Evolutionary conservation across 1,140 invertebrate genomes (phyloP).

Genomic region (Ylistrum balloti): DNA sequence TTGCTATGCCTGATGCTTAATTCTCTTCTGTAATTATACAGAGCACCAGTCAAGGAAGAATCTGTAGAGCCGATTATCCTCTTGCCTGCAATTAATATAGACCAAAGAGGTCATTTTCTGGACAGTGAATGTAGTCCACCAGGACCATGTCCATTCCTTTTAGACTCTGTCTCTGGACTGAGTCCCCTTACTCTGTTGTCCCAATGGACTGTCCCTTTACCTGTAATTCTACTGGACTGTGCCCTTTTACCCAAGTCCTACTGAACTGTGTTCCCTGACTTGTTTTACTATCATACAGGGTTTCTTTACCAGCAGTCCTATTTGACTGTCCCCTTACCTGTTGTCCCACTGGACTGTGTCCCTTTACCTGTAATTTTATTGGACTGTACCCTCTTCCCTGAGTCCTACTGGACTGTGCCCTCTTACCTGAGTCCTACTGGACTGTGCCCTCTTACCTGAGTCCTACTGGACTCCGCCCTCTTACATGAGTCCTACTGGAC

Average conservation of each 20-base stretch:
- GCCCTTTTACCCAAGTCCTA: not conserved
- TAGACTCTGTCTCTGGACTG: not conserved
- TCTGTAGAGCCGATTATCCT: too few species aligned
- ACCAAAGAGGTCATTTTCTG: too few species aligned
- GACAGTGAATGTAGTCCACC: too few species aligned
- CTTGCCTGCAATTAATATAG: too few species aligned
- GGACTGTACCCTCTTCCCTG: not conserved
- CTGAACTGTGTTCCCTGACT: not conserved
- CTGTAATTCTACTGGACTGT: not conserved
- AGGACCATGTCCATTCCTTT: too few species aligned
- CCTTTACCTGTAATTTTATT: not conserved
- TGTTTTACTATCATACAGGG: not conserved
- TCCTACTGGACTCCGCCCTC: not conserved
- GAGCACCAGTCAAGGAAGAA: too few species aligned
- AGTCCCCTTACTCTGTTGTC: not conserved
- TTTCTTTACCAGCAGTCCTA: not conserved
- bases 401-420: not conserved
- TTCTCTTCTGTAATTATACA: too few species aligned
- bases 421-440: not conserved
- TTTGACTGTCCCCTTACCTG: not conserved
- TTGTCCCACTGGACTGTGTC: not conserved
- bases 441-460: not conserved
- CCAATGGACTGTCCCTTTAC: not conserved
- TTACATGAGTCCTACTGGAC: not conserved
- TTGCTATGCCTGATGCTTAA: too few species aligned